These are phyloP conservation scores for Triplophysa yarkandensis DNA, from an alignment of 2,797 vertebrate species.

Conservation along the genomic window DNA sequence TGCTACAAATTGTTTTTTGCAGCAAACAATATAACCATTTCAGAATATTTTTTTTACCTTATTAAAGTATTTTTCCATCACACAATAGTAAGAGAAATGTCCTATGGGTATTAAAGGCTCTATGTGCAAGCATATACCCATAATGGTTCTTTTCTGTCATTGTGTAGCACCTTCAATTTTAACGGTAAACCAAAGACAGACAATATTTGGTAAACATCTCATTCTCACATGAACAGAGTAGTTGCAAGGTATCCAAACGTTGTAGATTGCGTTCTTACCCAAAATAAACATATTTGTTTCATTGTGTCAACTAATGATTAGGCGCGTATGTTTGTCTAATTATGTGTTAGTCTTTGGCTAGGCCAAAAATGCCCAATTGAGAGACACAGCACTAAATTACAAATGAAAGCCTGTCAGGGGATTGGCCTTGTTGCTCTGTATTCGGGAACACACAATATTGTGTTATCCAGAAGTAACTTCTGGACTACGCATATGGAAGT, in stretches of 20 bases:
- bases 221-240: not conserved
- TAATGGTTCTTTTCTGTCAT: too few relatives aligned
- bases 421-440: not conserved
- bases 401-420: slow-evolving; percentile 21
- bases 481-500: not conserved
- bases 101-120: too few relatives aligned
- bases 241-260: not conserved
- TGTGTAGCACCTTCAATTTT: too few relatives aligned
- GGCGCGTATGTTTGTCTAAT: slow-evolving; percentile 32
- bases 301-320: slow-evolving; percentile 41
- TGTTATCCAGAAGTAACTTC: not conserved
- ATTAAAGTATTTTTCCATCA: too few relatives aligned
- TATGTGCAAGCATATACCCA: too few relatives aligned
- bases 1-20: too few relatives aligned
- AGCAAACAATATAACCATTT: too few relatives aligned
- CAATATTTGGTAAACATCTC: slow-evolving; percentile 19
- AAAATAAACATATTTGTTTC: slow-evolving; percentile 37
- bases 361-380: slow-evolving; percentile 5
- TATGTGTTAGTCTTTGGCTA: slow-evolving; percentile 19
- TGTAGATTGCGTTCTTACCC: slow-evolving; percentile 2
- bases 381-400: slow-evolving; percentile 13
- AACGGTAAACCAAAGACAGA: not conserved
- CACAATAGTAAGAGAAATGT: too few relatives aligned
- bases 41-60: too few relatives aligned
- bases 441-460: not conserved